These are phyloP conservation scores for Aphaenogaster rudis DNA, from an alignment of 1,140 invertebrate genomes.

Conservation along the genomic window DNA sequence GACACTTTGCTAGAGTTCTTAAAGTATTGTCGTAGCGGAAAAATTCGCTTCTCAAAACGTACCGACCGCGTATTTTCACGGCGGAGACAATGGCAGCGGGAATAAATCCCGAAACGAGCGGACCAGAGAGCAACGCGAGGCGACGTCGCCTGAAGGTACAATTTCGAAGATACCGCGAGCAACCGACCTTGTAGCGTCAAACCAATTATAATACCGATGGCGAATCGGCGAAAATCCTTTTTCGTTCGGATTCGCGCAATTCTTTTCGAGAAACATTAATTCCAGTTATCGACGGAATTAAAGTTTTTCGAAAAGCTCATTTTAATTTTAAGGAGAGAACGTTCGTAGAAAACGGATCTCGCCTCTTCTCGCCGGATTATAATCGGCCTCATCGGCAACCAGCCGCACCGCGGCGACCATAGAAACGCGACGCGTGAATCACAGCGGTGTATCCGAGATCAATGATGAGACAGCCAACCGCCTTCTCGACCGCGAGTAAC, in stretches of 20 bases:
- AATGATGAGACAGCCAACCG: conserved; percentile 39
- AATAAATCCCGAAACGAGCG: conserved; percentile 19
- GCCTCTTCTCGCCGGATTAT: neutral
- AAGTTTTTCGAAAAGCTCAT: too few species aligned
- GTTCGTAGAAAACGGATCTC: neutral
- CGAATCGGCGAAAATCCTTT: conserved; percentile 4
- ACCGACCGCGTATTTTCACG: neutral
- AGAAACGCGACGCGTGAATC: conserved; percentile 53
- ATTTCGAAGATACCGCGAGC: conserved; percentile 37
- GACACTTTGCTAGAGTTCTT: neutral
- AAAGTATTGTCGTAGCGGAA: conserved; percentile 12
- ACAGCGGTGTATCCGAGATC: conserved; percentile 56
- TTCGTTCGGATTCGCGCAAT: neutral
- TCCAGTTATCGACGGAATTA: neutral
- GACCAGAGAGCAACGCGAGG: conserved; percentile 40
- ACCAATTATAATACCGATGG: conserved; percentile 17
- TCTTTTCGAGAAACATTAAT: neutral
- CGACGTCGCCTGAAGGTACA: conserved; percentile 32
- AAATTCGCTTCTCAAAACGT: neutral
- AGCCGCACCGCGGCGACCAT: neutral
- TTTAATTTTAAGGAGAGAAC: neutral
- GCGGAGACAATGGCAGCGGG: conserved; percentile 29
- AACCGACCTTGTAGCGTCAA: conserved; percentile 18
- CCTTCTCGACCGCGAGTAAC: conserved; percentile 44
- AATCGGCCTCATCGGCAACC: neutral